Evolutionary conservation across 2,113 vertebrate species (phyloP).

Genomic region (Pantherophis guttatus): DNA sequence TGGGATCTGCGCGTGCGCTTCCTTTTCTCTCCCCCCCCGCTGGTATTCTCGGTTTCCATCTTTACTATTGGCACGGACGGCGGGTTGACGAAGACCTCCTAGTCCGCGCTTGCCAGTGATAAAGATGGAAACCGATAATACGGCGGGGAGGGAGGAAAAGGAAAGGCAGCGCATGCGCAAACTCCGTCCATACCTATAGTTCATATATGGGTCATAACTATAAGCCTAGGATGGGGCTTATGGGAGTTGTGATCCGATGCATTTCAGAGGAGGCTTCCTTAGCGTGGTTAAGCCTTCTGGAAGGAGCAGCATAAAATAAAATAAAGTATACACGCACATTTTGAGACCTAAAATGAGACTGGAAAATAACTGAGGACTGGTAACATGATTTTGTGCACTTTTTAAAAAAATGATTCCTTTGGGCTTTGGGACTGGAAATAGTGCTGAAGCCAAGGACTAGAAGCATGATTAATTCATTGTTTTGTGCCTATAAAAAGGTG

Average conservation of each 20-base stretch:
- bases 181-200: neutral
- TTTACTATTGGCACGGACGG: neutral
- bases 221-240: neutral
- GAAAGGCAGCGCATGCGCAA: too few relatives aligned
- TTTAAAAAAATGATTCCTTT: neutral
- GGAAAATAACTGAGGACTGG: neutral
- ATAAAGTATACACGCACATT: neutral
- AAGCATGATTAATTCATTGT: neutral
- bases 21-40: neutral
- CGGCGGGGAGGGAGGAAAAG: accelerated
- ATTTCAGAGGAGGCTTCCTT: neutral
- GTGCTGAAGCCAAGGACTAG: neutral
- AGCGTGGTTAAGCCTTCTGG: neutral
- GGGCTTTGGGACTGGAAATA: neutral
- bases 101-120: too few relatives aligned
- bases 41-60: neutral
- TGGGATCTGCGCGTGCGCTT: accelerated
- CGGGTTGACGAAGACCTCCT: too few relatives aligned
- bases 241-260: neutral
- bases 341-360: neutral
- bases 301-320: neutral
- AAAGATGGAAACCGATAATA: too few relatives aligned
- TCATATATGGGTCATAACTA: neutral
- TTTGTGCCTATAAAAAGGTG: neutral
- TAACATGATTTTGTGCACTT: neutral